Conservation (phyloP, 2,888 invertebrate species). For the Drosophila meridionalis region DNA sequence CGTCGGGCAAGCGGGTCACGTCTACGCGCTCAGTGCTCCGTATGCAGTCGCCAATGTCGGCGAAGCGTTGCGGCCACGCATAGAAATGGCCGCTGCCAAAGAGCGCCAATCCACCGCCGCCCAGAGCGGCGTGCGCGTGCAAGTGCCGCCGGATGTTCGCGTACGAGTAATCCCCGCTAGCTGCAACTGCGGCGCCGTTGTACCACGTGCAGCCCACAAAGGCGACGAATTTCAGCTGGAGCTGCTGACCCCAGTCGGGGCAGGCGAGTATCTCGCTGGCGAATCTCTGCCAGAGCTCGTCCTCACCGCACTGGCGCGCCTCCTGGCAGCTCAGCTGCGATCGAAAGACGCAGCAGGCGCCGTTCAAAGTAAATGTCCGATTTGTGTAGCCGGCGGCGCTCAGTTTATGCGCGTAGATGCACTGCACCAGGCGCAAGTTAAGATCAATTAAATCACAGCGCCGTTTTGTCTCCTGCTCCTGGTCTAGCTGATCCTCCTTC, state of each 20-base stretch:
- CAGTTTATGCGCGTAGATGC: slow-evolving; percentile 94
- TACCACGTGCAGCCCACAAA: slow-evolving; percentile 95
- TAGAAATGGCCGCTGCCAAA: slow-evolving; percentile 96
- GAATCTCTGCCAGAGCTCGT: slow-evolving; percentile 92
- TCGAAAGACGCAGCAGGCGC: slow-evolving; percentile 90
- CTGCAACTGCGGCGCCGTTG: slow-evolving; percentile 87
- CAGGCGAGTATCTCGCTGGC: slow-evolving; percentile 93
- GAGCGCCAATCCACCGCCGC: slow-evolving; percentile 95
- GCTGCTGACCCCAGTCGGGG: slow-evolving; percentile 84
- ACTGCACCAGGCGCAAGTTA: slow-evolving; percentile 92
- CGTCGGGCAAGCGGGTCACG: slow-evolving; percentile 91
- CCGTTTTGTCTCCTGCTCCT: slow-evolving; percentile 73
- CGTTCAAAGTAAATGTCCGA: slow-evolving; percentile 93
- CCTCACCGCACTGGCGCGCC: slow-evolving; percentile 90
- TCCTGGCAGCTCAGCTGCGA: slow-evolving; percentile 89
- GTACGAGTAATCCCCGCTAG: slow-evolving; percentile 88
- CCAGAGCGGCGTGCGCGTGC: slow-evolving; percentile 94
- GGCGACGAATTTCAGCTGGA: slow-evolving; percentile 91
- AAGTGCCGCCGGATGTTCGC: slow-evolving; percentile 89
- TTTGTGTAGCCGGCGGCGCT: slow-evolving; percentile 89
- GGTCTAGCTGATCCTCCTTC: slow-evolving; percentile 47
- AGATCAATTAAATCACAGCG: slow-evolving; percentile 91
- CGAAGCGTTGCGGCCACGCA: slow-evolving; percentile 92
- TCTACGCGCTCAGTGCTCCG: slow-evolving; percentile 88
- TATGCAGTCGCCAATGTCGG: slow-evolving; percentile 87